A percentile compares a stretch with the other conserved stretches of the same genome.
Conservation (phyloP, 2,888 invertebrate genomes). For the Panzeria rudis region DNA sequence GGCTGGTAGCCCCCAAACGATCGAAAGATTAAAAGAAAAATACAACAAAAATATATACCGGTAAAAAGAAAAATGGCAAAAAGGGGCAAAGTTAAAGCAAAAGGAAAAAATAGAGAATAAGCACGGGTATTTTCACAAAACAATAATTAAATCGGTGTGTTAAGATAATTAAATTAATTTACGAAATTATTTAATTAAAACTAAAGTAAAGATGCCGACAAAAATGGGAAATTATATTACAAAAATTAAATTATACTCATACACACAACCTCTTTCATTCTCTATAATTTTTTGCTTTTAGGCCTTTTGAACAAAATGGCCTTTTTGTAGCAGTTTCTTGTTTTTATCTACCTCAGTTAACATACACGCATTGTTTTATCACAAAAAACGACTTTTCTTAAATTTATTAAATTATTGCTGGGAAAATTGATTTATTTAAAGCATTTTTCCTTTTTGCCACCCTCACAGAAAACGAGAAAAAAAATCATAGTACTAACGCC, state of each 20-base stretch:
- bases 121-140: background rate
- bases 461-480: constrained; percentile 40
- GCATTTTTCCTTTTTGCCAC: constrained; percentile 52
- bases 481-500: constrained; percentile 37
- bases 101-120: background rate
- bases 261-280: background rate
- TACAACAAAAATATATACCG: constrained; percentile 47
- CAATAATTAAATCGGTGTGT: background rate
- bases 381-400: constrained; percentile 7
- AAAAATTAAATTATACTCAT: background rate
- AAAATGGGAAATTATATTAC: background rate
- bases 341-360: background rate
- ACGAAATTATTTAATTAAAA: background rate
- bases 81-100: background rate
- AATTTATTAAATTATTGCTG: constrained; percentile 56
- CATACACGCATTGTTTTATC: constrained; percentile 2
- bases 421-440: constrained; percentile 67
- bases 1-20: constrained; percentile 37
- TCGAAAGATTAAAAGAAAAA: constrained; percentile 31
- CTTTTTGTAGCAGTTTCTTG: background rate
- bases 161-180: background rate
- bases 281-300: background rate
- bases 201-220: background rate
- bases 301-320: no score
- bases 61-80: constrained; percentile 50